These are phyloP conservation scores for Genyomyrus donnyi DNA, from an alignment of 2,113 vertebrate species.

Conservation along the genomic window DNA sequence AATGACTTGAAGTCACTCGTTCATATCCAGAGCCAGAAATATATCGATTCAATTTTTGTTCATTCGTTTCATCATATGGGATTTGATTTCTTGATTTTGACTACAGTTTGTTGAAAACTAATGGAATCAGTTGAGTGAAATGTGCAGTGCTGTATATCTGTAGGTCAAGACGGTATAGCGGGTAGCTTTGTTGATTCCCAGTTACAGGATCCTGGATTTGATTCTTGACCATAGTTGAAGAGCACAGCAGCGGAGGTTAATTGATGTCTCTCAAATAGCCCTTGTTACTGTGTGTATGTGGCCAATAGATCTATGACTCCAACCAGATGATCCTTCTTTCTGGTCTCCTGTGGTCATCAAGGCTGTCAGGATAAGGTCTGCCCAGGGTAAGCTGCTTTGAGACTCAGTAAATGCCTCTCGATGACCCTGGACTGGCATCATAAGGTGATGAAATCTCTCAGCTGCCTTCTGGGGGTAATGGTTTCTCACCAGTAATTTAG, in stretches of 20 bases:
- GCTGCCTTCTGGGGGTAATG: neutral
- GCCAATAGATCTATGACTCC: neutral
- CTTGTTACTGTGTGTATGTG: neutral
- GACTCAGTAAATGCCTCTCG: neutral
- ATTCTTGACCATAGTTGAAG: neutral
- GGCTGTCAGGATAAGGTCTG: neutral
- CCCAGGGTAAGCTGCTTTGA: neutral
- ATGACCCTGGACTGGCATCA: neutral
- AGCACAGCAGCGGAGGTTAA: neutral
- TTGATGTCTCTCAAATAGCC: neutral
- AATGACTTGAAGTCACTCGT: neutral
- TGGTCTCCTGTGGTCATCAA: neutral
- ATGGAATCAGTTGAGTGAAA: neutral
- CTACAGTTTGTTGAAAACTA: neutral
- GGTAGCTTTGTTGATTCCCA: neutral
- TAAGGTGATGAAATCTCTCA: constrained; percentile 3
- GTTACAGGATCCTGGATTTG: neutral
- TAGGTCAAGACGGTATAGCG: neutral
- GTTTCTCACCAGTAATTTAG: neutral
- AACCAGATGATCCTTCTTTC: neutral
- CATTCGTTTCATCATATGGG: neutral
- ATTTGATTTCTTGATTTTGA: neutral
- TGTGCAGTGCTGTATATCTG: neutral
- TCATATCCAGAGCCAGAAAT: neutral
- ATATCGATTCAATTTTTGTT: neutral